These are phyloP conservation scores for Alectoris magna DNA, from an alignment of 2,797 vertebrate species.

Conservation along the genomic window DNA sequence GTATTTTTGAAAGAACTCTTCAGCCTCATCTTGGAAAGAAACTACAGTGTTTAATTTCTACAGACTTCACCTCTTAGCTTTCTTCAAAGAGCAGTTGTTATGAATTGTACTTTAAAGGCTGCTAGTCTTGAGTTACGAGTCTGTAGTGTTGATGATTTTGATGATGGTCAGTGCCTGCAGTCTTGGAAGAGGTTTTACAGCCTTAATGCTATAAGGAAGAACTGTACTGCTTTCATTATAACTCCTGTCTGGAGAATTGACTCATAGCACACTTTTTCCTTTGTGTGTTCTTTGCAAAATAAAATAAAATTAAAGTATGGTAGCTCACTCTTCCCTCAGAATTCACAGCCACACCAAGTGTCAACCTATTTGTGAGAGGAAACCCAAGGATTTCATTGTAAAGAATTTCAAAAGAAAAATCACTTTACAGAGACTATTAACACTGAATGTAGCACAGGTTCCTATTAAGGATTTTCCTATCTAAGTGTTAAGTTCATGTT, in stretches of 20 bases:
- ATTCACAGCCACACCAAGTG: neutral
- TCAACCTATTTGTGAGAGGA: conserved; percentile 3
- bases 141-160: neutral
- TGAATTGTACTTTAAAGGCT: neutral
- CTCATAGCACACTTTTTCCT: neutral
- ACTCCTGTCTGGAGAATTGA: conserved; percentile 13
- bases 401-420: conserved; percentile 12
- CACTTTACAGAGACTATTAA: neutral
- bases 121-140: neutral
- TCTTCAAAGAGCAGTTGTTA: neutral
- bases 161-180: neutral
- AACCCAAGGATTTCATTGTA: neutral
- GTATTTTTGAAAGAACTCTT: neutral
- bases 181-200: neutral
- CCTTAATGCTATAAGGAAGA: neutral
- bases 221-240: conserved; percentile 8
- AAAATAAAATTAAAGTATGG: neutral
- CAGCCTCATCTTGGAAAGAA: neutral
- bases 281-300: neutral
- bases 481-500: neutral
- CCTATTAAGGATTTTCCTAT: neutral
- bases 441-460: neutral
- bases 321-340: neutral
- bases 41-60: neutral
- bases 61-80: neutral